Conservation (phyloP, 2,888 invertebrate species). For the Ptilodon capucinus region DNA sequence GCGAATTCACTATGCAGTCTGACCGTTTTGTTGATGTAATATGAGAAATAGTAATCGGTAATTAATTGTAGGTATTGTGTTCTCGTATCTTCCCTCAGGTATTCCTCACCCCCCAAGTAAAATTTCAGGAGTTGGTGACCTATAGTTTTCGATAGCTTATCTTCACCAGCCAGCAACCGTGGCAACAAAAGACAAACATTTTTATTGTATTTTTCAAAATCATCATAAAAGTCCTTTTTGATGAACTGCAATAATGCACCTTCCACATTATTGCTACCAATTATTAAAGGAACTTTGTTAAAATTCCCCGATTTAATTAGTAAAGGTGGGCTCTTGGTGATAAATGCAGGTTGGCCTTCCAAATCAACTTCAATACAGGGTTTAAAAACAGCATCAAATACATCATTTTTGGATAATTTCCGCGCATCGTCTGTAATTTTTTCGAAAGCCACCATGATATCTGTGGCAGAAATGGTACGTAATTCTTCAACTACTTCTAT, state of each 20-base stretch:
- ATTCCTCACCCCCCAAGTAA: constrained; percentile 60
- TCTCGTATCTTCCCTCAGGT: constrained; percentile 54
- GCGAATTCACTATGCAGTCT: constrained; percentile 57
- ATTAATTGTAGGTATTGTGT: constrained; percentile 66
- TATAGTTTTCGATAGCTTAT: constrained; percentile 48
- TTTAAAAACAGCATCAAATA: constrained; percentile 60
- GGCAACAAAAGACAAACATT: constrained; percentile 60
- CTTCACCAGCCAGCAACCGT: constrained; percentile 50
- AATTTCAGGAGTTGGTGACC: constrained; percentile 63
- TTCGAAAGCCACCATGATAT: constrained; percentile 50
- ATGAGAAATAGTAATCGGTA: constrained; percentile 69
- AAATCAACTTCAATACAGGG: constrained; percentile 71
- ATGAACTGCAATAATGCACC: constrained; percentile 52
- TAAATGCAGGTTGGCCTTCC: constrained; percentile 69
- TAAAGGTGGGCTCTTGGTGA: constrained; percentile 62
- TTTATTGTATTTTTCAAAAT: constrained; percentile 60
- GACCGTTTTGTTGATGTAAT: constrained; percentile 67
- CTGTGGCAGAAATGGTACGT: constrained; percentile 41
- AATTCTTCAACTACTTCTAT: constrained; percentile 63
- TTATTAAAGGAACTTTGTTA: constrained; percentile 71
- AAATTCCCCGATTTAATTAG: constrained; percentile 68
- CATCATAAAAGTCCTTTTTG: constrained; percentile 51
- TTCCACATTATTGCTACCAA: constrained; percentile 70
- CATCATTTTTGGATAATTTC: constrained; percentile 31
- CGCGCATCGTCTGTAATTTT: constrained; percentile 23